phyloP scores from a whole-genome alignment of 2,113 vertebrate species.

The Jaculus jaculus region DNA sequence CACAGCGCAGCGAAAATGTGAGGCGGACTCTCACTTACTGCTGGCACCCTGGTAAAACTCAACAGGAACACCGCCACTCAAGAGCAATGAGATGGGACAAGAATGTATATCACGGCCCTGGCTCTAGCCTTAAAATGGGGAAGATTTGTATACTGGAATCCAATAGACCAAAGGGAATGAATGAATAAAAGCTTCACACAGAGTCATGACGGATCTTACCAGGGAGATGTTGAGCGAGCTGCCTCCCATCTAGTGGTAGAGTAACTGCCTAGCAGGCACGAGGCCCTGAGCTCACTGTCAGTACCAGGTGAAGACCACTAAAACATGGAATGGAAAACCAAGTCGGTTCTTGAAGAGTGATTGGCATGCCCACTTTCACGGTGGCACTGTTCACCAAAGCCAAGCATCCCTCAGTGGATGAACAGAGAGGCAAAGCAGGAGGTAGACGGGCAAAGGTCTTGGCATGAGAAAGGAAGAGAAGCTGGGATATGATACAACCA shows the following conservation, averaged over 20 bases:
- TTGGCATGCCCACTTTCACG: accelerated
- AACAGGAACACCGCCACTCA: accelerated
- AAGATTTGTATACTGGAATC: no score
- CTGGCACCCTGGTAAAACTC: not conserved
- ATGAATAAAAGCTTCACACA: accelerated
- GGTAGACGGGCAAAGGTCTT: not conserved
- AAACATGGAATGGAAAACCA: not conserved
- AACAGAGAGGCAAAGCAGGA: not conserved
- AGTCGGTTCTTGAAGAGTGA: not conserved
- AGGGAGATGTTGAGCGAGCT: not conserved
- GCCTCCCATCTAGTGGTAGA: not conserved
- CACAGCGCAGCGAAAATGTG: not conserved
- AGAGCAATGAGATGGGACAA: accelerated
- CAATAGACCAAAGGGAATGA: not conserved
- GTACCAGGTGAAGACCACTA: not conserved
- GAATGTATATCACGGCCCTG: not conserved
- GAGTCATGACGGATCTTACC: not conserved
- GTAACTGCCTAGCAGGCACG: not conserved
- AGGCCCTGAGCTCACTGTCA: not conserved
- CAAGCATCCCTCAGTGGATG: accelerated
- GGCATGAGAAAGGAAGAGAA: not conserved
- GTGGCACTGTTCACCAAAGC: not conserved
- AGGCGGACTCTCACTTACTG: not conserved
- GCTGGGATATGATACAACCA: accelerated
- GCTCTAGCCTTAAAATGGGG: not conserved